These are phyloP conservation scores for Microchrysa polita DNA, from an alignment of 2,888 invertebrate genomes.

Conservation along the genomic window DNA sequence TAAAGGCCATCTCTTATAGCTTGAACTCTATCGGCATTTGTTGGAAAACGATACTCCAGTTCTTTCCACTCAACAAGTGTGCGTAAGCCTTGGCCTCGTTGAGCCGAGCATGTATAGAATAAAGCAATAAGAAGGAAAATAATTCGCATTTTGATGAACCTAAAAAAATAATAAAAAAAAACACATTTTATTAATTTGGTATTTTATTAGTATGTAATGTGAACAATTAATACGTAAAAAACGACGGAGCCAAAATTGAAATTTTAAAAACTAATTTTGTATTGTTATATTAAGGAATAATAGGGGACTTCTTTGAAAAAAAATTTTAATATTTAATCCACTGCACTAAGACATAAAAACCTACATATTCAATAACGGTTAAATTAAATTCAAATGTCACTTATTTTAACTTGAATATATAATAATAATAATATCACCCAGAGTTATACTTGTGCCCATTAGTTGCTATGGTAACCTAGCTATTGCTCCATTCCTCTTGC, in stretches of 20 bases:
- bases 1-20: slow-evolving; percentile 67
- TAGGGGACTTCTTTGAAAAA: too few species aligned
- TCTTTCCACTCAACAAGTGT: slow-evolving; percentile 69
- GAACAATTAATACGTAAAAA: neutral
- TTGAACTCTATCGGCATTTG: slow-evolving; percentile 61
- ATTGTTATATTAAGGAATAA: neutral
- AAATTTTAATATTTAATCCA: too few species aligned
- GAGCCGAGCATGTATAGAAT: neutral
- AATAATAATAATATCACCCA: too few species aligned
- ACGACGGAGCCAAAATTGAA: neutral
- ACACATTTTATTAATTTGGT: too few species aligned
- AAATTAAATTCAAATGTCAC: too few species aligned
- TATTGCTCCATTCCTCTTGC: too few species aligned
- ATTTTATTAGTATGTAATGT: neutral
- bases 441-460: too few species aligned
- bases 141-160: neutral
- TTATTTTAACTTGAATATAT: too few species aligned
- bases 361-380: too few species aligned
- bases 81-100: slow-evolving; percentile 9
- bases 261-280: neutral
- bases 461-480: too few species aligned
- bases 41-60: slow-evolving; percentile 73
- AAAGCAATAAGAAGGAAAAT: neutral
- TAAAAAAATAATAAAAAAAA: too few species aligned
- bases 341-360: too few species aligned